phyloP scores from a whole-genome alignment of 2,888 invertebrate genomes.

The Morpho deidamia region DNA sequence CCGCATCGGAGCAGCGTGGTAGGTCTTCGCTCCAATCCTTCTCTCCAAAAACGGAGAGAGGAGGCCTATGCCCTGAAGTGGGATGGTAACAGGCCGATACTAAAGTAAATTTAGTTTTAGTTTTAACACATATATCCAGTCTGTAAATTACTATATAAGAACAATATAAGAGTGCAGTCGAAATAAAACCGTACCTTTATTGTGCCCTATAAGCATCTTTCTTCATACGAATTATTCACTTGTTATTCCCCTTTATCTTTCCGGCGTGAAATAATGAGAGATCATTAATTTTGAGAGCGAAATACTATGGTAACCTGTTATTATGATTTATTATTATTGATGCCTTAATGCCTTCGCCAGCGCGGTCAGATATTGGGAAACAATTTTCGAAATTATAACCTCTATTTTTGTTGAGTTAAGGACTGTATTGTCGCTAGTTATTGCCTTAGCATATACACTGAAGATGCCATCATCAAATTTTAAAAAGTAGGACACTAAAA shows the following conservation, averaged over 20 bases:
- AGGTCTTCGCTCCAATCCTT: no score
- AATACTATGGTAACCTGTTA: slow-evolving; percentile 25
- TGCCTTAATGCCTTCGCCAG: slow-evolving; percentile 20
- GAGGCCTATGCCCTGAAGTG: no score
- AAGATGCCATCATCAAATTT: background rate
- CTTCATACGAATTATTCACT: slow-evolving; percentile 19
- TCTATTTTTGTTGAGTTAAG: slow-evolving; percentile 15
- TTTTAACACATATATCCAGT: no score
- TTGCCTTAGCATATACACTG: slow-evolving; percentile 1
- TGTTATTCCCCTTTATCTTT: slow-evolving; percentile 24
- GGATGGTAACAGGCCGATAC: no score
- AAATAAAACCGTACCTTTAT: slow-evolving; percentile 9
- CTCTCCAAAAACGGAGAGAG: no score
- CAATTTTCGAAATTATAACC: slow-evolving; percentile 11
- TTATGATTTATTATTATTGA: slow-evolving; percentile 27
- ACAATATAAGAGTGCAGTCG: no score
- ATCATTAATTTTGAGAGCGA: slow-evolving; percentile 25
- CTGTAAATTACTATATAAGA: no score
- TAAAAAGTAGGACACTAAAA: background rate
- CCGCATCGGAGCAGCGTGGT: no score
- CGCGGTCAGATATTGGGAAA: slow-evolving; percentile 15
- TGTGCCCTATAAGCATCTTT: slow-evolving; percentile 19
- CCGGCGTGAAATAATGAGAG: slow-evolving; percentile 26
- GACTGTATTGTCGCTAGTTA: background rate
- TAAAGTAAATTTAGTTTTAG: no score